Evolutionary conservation across 2,888 invertebrate species (phyloP), one percentile per base, ranked within the genome.

Genomic region (Cataglyphis rosenhaueri): DNA sequence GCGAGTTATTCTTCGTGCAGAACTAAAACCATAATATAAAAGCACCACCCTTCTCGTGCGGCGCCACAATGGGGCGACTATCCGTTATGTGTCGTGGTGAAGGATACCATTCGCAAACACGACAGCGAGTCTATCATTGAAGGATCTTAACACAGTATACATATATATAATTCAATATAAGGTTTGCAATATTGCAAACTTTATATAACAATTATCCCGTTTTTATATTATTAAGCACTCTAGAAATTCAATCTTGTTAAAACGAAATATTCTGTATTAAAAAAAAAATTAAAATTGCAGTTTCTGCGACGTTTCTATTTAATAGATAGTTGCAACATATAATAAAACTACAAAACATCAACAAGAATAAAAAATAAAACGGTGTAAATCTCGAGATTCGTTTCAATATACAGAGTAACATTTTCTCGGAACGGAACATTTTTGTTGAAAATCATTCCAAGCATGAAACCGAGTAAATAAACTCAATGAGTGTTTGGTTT

Each of bases 51-150:
- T 52, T 82, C 62, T 35, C 62, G 81, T 81, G 82, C 35, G 68
- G 82, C 68, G 82, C 68, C 65, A 75, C 57, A 48, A 82, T 52
- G 68, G 68, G 48, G 38, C 52, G 68, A 35, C 74, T 61, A 21
- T 61, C 61, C 61, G 73, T 73, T 41, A 44, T 44, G 32, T 44
- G 61, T 61, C 29, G 15, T 15, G 29, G n/a, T 25, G 44, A 61
- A 61, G 44, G 65, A 48, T 38, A 25, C 65, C 5, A 12, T 3
- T 71, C 9, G 70, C 61, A 65, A 32, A 57, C 61, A 38, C 32
- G 52, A 52, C 25, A 25, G 55, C n/a, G 70, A 5, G 2, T 61
- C 41, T 10, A n/a, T 29, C 8, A 10, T 44, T 48, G 32, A 21
- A 32, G 15, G 70, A 55, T 29, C 9, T 74, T n/a, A n/a, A 61